These are phyloP conservation scores for Passer montanus DNA, from an alignment of 2,113 vertebrate species.

Conservation along the genomic window DNA sequence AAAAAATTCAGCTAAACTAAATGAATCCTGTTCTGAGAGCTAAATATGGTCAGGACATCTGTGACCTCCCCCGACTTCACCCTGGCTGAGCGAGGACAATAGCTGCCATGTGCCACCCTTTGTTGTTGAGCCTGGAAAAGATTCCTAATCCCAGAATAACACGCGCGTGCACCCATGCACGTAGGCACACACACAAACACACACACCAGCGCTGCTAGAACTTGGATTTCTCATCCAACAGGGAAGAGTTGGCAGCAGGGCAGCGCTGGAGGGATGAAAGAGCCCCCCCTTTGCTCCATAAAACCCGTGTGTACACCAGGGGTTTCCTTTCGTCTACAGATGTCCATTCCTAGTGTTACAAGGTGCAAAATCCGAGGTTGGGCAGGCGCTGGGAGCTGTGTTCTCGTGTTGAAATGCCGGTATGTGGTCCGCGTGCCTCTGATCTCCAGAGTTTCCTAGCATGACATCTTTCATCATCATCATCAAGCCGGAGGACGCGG, in stretches of 20 bases:
- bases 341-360: slow-evolving; percentile 59
- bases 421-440: slow-evolving; percentile 60
- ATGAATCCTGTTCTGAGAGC: slow-evolving; percentile 37
- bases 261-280: neutral
- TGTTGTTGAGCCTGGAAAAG: slow-evolving; percentile 42
- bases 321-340: slow-evolving; percentile 51
- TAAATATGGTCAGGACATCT: slow-evolving; percentile 65
- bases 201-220: neutral
- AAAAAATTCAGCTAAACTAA: neutral
- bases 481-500: slow-evolving; percentile 52
- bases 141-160: slow-evolving; percentile 22
- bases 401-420: slow-evolving; percentile 65
- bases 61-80: slow-evolving; percentile 56
- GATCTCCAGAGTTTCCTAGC: slow-evolving; percentile 63
- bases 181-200: neutral
- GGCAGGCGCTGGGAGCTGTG: slow-evolving; percentile 54
- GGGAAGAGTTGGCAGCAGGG: slow-evolving; percentile 2
- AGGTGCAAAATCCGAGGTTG: slow-evolving; percentile 55
- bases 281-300: neutral
- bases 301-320: slow-evolving; percentile 31
- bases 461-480: slow-evolving; percentile 75
- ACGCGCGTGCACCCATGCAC: neutral
- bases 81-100: slow-evolving; percentile 51
- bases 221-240: neutral
- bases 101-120: slow-evolving; percentile 53